Evolutionary conservation across 2,113 vertebrate species (phyloP).

Genomic region (Casuarius casuarius): DNA sequence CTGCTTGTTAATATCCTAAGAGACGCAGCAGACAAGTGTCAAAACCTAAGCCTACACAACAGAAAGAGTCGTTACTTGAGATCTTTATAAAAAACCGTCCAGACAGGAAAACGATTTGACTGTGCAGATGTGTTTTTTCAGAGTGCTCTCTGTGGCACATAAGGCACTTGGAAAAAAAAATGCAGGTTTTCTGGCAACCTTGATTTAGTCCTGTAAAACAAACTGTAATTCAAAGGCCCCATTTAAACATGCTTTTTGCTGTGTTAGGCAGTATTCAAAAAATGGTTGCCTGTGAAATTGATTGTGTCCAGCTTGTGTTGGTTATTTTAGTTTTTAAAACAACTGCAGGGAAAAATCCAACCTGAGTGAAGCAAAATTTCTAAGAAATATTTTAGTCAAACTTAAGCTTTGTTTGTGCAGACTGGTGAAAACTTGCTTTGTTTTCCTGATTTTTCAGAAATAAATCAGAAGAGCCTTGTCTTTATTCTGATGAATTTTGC

Average conservation of each 20-base stretch:
- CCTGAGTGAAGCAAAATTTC: not conserved
- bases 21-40: not conserved
- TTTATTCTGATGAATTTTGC: not conserved
- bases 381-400: not conserved
- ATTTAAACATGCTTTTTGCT: not conserved
- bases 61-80: not conserved
- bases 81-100: not conserved
- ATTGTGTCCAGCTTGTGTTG: not conserved
- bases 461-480: not conserved
- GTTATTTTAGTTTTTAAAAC: not conserved
- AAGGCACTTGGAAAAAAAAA: not conserved
- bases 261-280: not conserved
- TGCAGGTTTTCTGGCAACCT: not conserved
- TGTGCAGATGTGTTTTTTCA: not conserved
- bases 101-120: conserved; percentile 17
- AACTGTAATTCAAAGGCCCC: not conserved
- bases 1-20: not conserved
- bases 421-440: not conserved
- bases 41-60: not conserved
- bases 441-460: not conserved
- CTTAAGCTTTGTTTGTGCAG: accelerated
- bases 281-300: not conserved
- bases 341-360: not conserved
- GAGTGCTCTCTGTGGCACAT: not conserved
- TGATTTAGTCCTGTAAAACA: not conserved